Conservation (phyloP, 2,888 invertebrate genomes). For the Melieria omissa region DNA sequence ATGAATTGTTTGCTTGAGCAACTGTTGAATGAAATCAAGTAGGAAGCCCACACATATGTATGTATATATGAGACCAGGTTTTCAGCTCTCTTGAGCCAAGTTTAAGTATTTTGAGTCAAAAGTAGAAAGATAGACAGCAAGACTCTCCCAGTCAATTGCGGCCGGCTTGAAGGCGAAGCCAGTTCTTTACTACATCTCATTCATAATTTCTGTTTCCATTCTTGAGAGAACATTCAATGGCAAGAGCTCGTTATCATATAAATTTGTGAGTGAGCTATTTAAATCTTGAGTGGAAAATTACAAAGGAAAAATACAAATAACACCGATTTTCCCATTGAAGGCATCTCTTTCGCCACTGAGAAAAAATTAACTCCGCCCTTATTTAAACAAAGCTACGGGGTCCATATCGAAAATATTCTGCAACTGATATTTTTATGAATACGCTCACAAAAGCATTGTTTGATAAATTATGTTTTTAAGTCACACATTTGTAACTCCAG, state of each 20-base stretch:
- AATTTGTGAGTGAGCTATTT: too few species aligned
- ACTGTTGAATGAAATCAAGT: slow-evolving; percentile 43
- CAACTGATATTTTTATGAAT: too few species aligned
- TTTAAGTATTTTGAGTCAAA: slow-evolving; percentile 19
- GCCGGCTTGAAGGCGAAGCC: slow-evolving; percentile 4
- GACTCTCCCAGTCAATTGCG: slow-evolving; percentile 10
- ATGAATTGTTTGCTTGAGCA: slow-evolving; percentile 39
- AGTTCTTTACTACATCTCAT: slow-evolving; percentile 39
- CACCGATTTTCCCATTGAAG: slow-evolving; percentile 11
- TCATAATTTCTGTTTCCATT: slow-evolving; percentile 37
- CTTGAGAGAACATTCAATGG: slow-evolving; percentile 16
- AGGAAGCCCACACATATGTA: slow-evolving; percentile 39
- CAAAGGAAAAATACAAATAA: neutral
- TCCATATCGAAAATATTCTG: too few species aligned
- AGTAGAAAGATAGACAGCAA: slow-evolving; percentile 24
- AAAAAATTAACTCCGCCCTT: slow-evolving; percentile 33
- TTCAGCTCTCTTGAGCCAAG: slow-evolving; percentile 29
- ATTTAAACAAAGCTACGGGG: neutral
- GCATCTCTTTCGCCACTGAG: slow-evolving; percentile 7
- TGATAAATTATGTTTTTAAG: too few species aligned
- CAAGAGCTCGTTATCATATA: neutral
- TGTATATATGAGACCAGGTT: slow-evolving; percentile 9
- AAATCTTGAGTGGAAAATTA: slow-evolving; percentile 15
- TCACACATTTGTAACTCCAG: too few species aligned
- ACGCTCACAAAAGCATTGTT: too few species aligned